A percentile compares a stretch with the other conserved stretches of the same genome.
Conservation (phyloP, 2,113 vertebrate species). For the Pyxicephalus adspersus region DNA sequence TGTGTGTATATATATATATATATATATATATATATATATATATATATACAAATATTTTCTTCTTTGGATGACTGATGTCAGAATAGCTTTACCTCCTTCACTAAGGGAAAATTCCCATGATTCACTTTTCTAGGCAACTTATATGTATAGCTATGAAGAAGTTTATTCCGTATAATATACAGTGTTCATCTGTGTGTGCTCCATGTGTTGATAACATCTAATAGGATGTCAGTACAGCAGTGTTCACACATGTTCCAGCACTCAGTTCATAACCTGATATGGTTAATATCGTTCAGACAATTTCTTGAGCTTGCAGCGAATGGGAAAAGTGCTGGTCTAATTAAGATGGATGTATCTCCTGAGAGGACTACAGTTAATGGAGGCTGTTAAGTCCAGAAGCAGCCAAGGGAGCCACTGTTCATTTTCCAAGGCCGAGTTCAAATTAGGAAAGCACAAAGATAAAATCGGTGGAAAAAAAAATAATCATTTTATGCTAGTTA, state of each 20-base stretch:
- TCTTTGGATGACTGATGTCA: too few relatives aligned
- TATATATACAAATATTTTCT: too few relatives aligned
- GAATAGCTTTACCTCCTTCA: too few relatives aligned
- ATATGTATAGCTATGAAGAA: too few relatives aligned
- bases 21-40: too few relatives aligned
- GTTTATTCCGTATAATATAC: too few relatives aligned
- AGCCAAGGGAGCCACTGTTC: constrained; percentile 36
- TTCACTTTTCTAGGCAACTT: too few relatives aligned
- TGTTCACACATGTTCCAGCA: neutral
- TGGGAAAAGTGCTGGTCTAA: constrained; percentile 30
- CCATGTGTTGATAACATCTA: too few relatives aligned
- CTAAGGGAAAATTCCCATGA: too few relatives aligned
- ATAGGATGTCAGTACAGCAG: neutral
- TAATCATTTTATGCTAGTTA: constrained; percentile 15
- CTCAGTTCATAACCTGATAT: neutral
- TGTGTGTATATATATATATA: too few relatives aligned
- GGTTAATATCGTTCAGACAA: constrained; percentile 20
- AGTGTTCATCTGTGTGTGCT: too few relatives aligned
- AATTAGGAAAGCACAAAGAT: constrained; percentile 35
- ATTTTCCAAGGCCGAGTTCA: constrained; percentile 20
- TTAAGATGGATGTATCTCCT: constrained; percentile 41
- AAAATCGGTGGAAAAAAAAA: neutral
- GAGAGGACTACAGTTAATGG: constrained; percentile 43
- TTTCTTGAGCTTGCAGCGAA: constrained; percentile 21
- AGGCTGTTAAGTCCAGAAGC: constrained; percentile 19